These are phyloP conservation scores for Maylandia zebra DNA, from an alignment of 2,113 vertebrate genomes.

Conservation along the genomic window DNA sequence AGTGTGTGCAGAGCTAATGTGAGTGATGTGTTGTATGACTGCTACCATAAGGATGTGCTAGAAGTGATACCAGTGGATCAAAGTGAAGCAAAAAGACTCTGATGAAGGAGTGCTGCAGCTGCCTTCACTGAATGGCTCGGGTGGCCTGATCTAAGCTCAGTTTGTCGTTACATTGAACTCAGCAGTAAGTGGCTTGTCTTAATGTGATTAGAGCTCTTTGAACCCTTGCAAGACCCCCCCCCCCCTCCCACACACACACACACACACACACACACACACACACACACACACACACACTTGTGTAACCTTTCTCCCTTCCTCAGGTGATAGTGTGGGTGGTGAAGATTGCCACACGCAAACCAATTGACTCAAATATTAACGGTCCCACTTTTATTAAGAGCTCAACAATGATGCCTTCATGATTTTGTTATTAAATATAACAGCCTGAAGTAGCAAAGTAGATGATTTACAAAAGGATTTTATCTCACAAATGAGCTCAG, in stretches of 20 bases:
- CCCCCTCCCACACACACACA: background rate
- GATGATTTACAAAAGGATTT: background rate
- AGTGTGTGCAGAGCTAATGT: slow-evolving; percentile 18
- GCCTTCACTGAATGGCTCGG: slow-evolving; percentile 23
- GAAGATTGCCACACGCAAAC: background rate
- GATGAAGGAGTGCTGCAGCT: slow-evolving; percentile 5
- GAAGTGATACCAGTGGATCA: slow-evolving; percentile 28
- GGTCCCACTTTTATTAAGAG: background rate
- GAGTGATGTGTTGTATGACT: background rate
- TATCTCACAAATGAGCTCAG: background rate
- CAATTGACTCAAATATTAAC: background rate
- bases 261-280: background rate
- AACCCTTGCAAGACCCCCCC: background rate
- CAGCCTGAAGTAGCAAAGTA: background rate
- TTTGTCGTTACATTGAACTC: slow-evolving; percentile 27
- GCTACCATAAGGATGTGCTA: slow-evolving; percentile 10
- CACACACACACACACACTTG: background rate
- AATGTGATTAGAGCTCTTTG: slow-evolving; percentile 60
- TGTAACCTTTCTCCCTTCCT: background rate
- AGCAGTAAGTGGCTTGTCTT: slow-evolving; percentile 54
- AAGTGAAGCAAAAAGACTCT: slow-evolving; percentile 24
- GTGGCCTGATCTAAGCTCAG: slow-evolving; percentile 41
- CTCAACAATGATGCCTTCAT: background rate
- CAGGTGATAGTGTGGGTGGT: background rate
- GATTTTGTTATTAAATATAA: background rate